phyloP scores from a whole-genome alignment of 64 coral and sea anemone species.

The Montipora cactus region DNA sequence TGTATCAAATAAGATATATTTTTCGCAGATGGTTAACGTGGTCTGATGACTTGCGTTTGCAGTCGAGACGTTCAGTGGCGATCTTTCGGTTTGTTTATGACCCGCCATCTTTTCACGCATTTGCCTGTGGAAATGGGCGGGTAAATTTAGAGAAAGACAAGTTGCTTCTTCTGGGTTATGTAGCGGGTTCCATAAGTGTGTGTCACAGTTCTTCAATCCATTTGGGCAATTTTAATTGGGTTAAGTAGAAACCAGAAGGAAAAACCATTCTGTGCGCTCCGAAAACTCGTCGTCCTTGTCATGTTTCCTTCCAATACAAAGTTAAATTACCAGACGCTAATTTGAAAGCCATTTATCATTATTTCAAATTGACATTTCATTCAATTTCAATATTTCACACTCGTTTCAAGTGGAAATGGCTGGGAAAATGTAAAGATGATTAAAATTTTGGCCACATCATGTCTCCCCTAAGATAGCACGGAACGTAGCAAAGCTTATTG shows the following conservation, averaged over 20 bases:
- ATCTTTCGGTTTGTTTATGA: conserved; percentile 19
- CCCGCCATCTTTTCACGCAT: conserved; percentile 37
- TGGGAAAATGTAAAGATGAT: too few species aligned
- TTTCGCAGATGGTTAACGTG: background rate
- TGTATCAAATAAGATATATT: background rate
- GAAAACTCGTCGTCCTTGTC: background rate
- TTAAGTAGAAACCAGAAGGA: background rate
- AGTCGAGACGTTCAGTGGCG: background rate
- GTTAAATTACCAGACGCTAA: background rate
- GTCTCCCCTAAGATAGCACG: too few species aligned
- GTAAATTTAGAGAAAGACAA: background rate
- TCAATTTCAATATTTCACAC: too few species aligned
- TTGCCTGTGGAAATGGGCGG: background rate
- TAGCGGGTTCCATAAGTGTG: background rate
- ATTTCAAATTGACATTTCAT: background rate
- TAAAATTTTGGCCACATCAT: too few species aligned
- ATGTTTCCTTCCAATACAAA: background rate
- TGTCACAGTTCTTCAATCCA: background rate
- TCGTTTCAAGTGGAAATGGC: too few species aligned
- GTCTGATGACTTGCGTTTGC: background rate
- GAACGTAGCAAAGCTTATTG: too few species aligned
- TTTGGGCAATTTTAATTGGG: conserved; percentile 5
- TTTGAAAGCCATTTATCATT: background rate
- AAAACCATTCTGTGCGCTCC: background rate
- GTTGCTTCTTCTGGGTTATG: background rate